Percentiles rank a stretch among this genome's conserved stretches.
These are phyloP conservation scores for Paracyprichromis sp. DNA, from an alignment of 2,113 vertebrate species.

Conservation along the genomic window DNA sequence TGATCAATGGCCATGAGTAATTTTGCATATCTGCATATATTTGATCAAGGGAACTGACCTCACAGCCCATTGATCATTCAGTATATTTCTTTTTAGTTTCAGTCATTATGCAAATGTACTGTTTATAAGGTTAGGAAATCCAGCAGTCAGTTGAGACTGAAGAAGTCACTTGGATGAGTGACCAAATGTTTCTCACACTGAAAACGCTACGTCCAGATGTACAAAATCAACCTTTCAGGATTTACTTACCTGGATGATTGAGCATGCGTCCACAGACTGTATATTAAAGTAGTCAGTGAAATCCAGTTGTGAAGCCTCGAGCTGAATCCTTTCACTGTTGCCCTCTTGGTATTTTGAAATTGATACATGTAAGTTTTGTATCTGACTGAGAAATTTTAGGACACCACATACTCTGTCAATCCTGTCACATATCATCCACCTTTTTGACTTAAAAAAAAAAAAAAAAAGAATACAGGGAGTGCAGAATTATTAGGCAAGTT, in stretches of 20 bases:
- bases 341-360: neutral
- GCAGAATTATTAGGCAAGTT: too few species aligned
- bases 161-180: neutral
- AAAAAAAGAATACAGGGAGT: too few species aligned
- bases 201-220: neutral
- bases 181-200: neutral
- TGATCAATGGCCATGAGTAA: neutral
- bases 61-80: neutral
- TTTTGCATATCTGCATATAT: neutral
- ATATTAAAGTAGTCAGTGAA: neutral
- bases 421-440: neutral
- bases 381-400: neutral
- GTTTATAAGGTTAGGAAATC: neutral
- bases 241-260: neutral
- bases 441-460: neutral
- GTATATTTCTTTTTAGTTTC: neutral
- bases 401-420: neutral
- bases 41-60: neutral
- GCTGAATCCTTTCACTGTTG: neutral
- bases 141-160: neutral
- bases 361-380: neutral
- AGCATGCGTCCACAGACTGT: neutral
- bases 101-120: neutral
- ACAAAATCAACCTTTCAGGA: neutral
- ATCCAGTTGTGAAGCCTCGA: neutral